Conservation (phyloP, 1,140 invertebrate genomes). For the Cyclargus thomasi region DNA sequence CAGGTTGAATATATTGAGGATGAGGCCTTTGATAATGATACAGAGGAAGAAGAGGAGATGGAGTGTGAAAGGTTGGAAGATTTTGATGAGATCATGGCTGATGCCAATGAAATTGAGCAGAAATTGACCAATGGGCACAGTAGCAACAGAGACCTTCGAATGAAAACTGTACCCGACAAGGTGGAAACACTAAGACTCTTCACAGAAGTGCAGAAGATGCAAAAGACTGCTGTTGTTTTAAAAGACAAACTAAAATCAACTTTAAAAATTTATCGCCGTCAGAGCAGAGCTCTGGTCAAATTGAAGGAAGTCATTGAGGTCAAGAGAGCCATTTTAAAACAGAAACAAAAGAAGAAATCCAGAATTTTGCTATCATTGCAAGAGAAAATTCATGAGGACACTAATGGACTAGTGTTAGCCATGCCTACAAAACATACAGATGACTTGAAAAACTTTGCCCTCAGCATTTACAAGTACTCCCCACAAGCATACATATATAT, state of each 20-base stretch:
- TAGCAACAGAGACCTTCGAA: conserved; percentile 13
- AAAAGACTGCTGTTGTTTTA: conserved; percentile 44
- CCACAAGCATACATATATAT: conserved; percentile 66
- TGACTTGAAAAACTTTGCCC: conserved; percentile 62
- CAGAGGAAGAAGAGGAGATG: conserved; percentile 38
- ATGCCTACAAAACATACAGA: conserved; percentile 65
- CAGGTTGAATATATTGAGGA: conserved; percentile 71
- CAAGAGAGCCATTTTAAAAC: conserved; percentile 56
- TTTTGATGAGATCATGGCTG: conserved; percentile 41
- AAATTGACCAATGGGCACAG: conserved; percentile 29
- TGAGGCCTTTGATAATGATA: conserved; percentile 54
- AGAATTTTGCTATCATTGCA: conserved; percentile 59
- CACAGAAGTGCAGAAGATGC: conserved; percentile 62
- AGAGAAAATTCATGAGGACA: conserved; percentile 67
- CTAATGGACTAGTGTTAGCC: conserved; percentile 56
- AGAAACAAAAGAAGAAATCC: conserved; percentile 59
- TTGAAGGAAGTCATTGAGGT: conserved; percentile 54
- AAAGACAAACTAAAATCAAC: conserved; percentile 54
- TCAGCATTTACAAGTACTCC: conserved; percentile 67
- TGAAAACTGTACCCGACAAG: conserved; percentile 33
- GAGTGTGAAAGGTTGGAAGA: neutral
- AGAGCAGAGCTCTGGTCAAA: conserved; percentile 43
- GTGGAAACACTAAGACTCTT: conserved; percentile 57
- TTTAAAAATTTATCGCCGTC: conserved; percentile 50
- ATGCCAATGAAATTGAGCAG: conserved; percentile 29